Evolutionary conservation across 2,113 vertebrate species (phyloP).

Genomic region (Columba livia): DNA sequence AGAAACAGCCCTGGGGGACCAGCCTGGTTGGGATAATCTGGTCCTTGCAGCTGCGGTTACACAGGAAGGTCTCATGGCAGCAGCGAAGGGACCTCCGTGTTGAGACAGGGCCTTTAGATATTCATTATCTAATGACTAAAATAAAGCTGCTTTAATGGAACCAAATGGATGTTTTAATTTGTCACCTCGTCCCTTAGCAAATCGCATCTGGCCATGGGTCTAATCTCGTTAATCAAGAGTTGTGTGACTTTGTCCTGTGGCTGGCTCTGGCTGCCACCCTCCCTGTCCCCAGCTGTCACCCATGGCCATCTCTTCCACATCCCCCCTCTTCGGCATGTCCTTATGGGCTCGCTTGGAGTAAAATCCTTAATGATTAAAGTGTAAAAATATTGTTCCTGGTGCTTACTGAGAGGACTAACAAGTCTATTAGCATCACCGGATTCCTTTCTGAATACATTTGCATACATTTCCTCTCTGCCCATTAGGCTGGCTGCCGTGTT

Average conservation of each 20-base stretch:
- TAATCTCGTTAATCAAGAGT: not conserved
- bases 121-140: not conserved
- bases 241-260: not conserved
- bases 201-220: accelerated
- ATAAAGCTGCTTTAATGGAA: not conserved
- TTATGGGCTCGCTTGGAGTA: not conserved
- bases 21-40: not conserved
- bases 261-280: not conserved
- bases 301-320: accelerated
- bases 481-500: slow-evolving; percentile 45
- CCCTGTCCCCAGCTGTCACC: not conserved
- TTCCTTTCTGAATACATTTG: slow-evolving; percentile 56
- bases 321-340: not conserved
- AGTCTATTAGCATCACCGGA: slow-evolving; percentile 18
- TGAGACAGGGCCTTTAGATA: not conserved
- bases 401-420: slow-evolving; percentile 25
- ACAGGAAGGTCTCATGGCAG: not conserved
- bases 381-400: slow-evolving; percentile 33
- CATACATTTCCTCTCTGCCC: slow-evolving; percentile 62
- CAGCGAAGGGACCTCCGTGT: accelerated
- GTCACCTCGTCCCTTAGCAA: not conserved
- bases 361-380: not conserved
- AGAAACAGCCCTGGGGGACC: not conserved
- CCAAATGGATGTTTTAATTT: not conserved
- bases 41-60: not conserved